Evolutionary conservation across 2,797 vertebrate genomes (phyloP), one percentile per base, ranked within the genome.

Genomic region (Eleutherodactylus coqui): DNA sequence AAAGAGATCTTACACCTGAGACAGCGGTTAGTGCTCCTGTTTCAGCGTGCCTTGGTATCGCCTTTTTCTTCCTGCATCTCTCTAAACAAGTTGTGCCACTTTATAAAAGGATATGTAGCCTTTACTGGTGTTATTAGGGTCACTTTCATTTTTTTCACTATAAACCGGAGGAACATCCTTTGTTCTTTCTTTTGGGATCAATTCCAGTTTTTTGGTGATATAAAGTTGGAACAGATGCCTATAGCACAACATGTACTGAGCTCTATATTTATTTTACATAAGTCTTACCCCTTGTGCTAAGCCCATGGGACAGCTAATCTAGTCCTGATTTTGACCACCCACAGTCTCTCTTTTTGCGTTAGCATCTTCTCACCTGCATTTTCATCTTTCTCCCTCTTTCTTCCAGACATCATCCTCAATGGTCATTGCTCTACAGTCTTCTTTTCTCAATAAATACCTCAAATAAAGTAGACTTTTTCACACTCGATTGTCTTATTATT

Each of bases 361-460:
- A 24, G n/a, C 45, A 69, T 24, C 24, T 41, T 69, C 45, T 16
- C 45, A 82, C 64, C 43, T 13, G 24, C 79, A 70, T 82, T 53
- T 36, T 70, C 79, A 81, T 81, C 43, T 79, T 9, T 64, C 78
- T 79, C 41, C 45, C 60, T 81, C 45, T 70, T 62, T 70, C 21
- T 82, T 82, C 34, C 62, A 82, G 79, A 67, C 79, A 82, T 82
- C 53, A 38, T 67, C 78, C 41, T 47, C 58, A 47, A 19, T 70
- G 79, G 47, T 41, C 79, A 82, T 82, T 53, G 45, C 21, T 36
- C 32, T 53, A 38, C 79, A 51, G n/a, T 82, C 62, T 41, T 70
- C 79, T 49, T 70, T 70, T 53, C 19, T 82, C 32, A 51, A 70
- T 51, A 32, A 82, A 82, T 51, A 82, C 62, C 64, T 53, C 47